Evolutionary conservation across 2,888 invertebrate species (phyloP).

Genomic region (Ochropleura leucogaster): DNA sequence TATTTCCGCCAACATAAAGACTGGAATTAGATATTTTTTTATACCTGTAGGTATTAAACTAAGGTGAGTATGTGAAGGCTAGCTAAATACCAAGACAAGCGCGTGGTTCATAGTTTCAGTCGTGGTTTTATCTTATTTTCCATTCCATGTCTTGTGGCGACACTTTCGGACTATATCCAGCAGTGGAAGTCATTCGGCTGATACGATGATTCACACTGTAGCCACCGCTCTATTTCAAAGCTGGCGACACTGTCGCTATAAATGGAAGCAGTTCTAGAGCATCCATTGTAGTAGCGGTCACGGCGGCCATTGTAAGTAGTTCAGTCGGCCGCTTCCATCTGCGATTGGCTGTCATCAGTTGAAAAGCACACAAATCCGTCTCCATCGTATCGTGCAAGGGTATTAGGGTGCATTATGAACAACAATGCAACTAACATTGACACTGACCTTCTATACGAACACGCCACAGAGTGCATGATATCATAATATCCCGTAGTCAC

Average conservation of each 20-base stretch:
- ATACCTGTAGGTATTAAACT: no score
- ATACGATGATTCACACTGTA: neutral
- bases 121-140: neutral
- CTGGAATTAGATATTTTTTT: neutral
- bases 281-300: neutral
- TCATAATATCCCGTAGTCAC: neutral
- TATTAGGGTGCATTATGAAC: neutral
- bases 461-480: conserved; percentile 29
- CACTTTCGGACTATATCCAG: neutral
- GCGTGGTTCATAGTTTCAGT: no score
- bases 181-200: neutral
- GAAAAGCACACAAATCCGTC: neutral
- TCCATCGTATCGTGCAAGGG: neutral
- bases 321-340: neutral
- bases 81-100: neutral
- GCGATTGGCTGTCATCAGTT: neutral
- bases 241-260: neutral
- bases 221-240: neutral
- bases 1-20: neutral
- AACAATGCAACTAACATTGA: conserved; percentile 30
- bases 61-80: neutral
- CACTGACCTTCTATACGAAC: conserved; percentile 24
- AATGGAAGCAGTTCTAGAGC: no score
- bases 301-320: no score
- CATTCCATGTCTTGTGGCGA: neutral